These are phyloP conservation scores for Triplophysa bombifrons DNA, from an alignment of 2,797 vertebrate genomes.

Conservation along the genomic window DNA sequence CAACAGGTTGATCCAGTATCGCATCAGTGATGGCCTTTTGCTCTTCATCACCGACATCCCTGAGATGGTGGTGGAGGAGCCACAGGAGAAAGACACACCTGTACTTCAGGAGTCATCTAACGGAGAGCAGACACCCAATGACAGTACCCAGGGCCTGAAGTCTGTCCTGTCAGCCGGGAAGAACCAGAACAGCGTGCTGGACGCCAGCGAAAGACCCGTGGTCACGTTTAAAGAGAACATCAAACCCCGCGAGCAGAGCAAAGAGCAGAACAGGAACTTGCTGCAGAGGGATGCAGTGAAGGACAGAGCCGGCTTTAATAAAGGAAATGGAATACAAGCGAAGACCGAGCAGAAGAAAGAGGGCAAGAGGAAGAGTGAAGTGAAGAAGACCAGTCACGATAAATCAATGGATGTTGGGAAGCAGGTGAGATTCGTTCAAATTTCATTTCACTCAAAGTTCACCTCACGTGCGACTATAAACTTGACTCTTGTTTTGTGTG, in stretches of 20 bases:
- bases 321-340: constrained; percentile 76
- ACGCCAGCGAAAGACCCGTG: constrained; percentile 86
- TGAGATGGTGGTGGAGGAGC: constrained; percentile 87
- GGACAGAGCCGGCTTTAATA: constrained; percentile 82
- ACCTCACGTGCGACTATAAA: too few species aligned
- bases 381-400: constrained; percentile 83
- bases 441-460: too few species aligned
- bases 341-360: constrained; percentile 89
- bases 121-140: constrained; percentile 77
- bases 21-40: constrained; percentile 85
- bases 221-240: constrained; percentile 98
- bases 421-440: constrained; percentile 76
- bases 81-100: constrained; percentile 86
- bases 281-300: constrained; percentile 81
- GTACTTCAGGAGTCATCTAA: constrained; percentile 86
- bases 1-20: constrained; percentile 89
- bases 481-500: neutral
- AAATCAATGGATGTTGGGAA: constrained; percentile 83
- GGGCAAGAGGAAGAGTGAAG: constrained; percentile 89
- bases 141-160: constrained; percentile 85
- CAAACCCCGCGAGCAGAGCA: constrained; percentile 89
- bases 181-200: constrained; percentile 82
- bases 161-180: constrained; percentile 90
- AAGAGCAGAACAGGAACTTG: constrained; percentile 80
- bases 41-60: constrained; percentile 93